Evolutionary conservation across 2,888 invertebrate genomes (phyloP), one percentile per base, ranked within the genome.

Genomic region (Laothoe populi): DNA sequence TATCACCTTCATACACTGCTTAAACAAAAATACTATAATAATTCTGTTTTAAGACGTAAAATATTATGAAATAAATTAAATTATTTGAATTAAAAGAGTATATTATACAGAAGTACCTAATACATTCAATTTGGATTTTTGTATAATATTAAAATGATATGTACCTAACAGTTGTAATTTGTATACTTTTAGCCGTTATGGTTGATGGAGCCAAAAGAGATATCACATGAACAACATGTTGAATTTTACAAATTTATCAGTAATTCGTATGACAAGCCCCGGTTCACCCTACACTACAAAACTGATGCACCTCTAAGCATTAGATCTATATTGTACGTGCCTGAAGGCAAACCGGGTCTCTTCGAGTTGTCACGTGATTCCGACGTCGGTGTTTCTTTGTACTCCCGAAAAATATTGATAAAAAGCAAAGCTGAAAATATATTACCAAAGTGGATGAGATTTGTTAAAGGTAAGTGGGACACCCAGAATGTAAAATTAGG

Each of bases 391-490:
- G 96, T 99, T 0, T 95, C 98, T 0, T 92, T 99, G 13, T 99
- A 99, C 84, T 96, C 97, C 4, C 95, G 98, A 57, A 98, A 98
- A 87, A 96, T 99, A 61, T 94, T 99, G 65, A 99, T 99, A 66
- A 98, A 99, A 88, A 96, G 95, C 75, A 96, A 96, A 81, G 97
- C 98, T 0, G 98, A 98, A 64, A 96, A 97, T 78, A 95, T 99
- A 69, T 90, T 99, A 66, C 99, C 99, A 0, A 97, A 98, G 81
- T 99, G 99, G 98, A 92, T 99, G 71, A 94, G 99, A 74, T 99
- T 99, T 88, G 94, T 99, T 2, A 98, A 98, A 94, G 99, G 96
- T 95, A 80, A 71, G 67, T 62, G n/a, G n/a, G n/a, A n/a, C 62
- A 42, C 59, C 60, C 40, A 13, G 46, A 48, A 23, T 49, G 38